Evolutionary conservation across 2,113 vertebrate species (phyloP), one percentile per base, ranked within the genome.

Genomic region (Carassius gibelio): DNA sequence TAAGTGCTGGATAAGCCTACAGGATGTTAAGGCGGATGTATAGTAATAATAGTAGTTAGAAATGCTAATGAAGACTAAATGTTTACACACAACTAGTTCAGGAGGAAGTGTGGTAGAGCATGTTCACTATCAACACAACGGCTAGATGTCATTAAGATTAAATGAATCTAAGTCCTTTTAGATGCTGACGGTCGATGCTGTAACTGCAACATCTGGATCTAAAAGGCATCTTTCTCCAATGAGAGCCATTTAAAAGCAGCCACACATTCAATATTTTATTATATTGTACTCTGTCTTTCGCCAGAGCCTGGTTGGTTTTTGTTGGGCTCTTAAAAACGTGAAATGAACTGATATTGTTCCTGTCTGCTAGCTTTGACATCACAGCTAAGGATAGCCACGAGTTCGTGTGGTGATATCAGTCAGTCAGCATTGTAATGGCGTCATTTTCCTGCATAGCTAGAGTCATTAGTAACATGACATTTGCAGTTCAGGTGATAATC

Each of bases 1-100:
- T 81, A 71, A 85, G 26, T 84, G 26, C 72, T 82, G 77, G 34
- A 26, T 45, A 52, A 57, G 30, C 57, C 15, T 82, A 82, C 86
- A 89, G 91, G 91, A 91, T 90, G 87, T 61, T 68, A 59, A 81
- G 74, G 52, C 85, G 38, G 14, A 68, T 76, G 68, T 85, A 75
- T 87, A 26, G 26, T 26, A 26, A 26, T 90, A 74, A 66, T 66
- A 21, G 79, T 82, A 48, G 9, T 76, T 45, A 26, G 21, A 84
- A 74, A 78, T 45, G 80, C 75, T 64, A 19, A 75, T 71, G 61
- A 71, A n/a, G 5, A 87, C 78, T 72, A 77, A 83, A 66, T 52
- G 61, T 36, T 80, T 84, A 85, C 84, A 72, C n/a, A 87, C 75
- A 82, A 87, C 75, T 69, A n/a, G 57, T 26, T 57, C 52, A 8